Base-by-base conservation (phyloP, 2,113 vertebrate species). In the Sturnira hondurensis region DNA sequence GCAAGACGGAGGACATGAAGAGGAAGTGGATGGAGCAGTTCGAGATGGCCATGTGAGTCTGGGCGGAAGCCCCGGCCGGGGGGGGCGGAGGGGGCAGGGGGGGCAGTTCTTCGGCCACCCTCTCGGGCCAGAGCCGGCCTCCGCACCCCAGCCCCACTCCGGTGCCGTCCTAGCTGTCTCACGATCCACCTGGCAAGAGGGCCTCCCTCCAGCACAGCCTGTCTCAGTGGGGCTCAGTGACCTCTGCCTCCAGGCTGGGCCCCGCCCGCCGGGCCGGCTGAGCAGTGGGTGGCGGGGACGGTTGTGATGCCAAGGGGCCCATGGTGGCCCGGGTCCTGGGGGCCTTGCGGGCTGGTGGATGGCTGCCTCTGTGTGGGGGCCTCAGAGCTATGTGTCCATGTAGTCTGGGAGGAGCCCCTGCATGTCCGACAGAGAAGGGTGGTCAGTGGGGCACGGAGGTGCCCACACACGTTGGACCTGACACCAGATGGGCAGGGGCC, bases 1-100 rank as follows among this genome's bases (percentile, higher is more conserved):
- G 99, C 98, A 99, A 99, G 98, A 99, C 99, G 0, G 99, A 99
- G 90, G 99, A 99, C 73, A 99, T 99, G 97, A 99, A 99, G 98
- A 98, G 99, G 98, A 99, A 99, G 91, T 99, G 99, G 99, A 99
- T 99, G 99, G 99, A 99, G 97, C 99, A 99, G 98, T 99, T 99
- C 87, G 99, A 99, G 96, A 99, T 99, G 99, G 99, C 99, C 95
- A 99, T 99, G 99, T 99, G 98, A 98, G 99, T 98, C 22, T 0
- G 0, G 0, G 22, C 8, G 0, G n/a, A n/a, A n/a, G n/a, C n/a
- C n/a, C n/a, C n/a, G n/a, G n/a, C n/a, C n/a, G n/a, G n/a, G n/a
- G n/a, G n/a, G n/a, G n/a, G n/a, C n/a, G n/a, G n/a, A n/a, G n/a
- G n/a, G n/a, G n/a, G n/a, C n/a, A n/a, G n/a, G n/a, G n/a, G n/a